A percentile compares a stretch with the other conserved stretches of the same genome.
Conservation (phyloP, 2,113 vertebrate genomes). For the Okapia johnstoni region DNA sequence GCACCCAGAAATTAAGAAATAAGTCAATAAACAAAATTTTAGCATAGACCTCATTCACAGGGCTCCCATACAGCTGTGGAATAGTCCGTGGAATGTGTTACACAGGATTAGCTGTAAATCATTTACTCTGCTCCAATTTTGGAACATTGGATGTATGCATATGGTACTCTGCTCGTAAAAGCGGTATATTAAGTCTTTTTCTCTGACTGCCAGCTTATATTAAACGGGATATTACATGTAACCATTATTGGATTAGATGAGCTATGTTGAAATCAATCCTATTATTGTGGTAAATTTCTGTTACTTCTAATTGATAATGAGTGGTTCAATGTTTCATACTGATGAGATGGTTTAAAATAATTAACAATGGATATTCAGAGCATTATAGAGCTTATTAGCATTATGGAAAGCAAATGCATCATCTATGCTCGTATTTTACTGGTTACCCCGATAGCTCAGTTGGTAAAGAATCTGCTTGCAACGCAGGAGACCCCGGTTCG, state of each 20-base stretch:
- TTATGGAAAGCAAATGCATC: background rate
- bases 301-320: background rate
- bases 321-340: background rate
- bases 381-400: background rate
- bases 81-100: background rate
- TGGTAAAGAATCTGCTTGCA: background rate
- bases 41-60: background rate
- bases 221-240: background rate
- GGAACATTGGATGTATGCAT: background rate
- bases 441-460: background rate
- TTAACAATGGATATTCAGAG: background rate
- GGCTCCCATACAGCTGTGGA: background rate
- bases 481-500: background rate
- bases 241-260: background rate
- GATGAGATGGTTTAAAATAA: background rate
- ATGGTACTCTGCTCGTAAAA: background rate
- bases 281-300: background rate
- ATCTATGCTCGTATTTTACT: background rate
- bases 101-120: background rate
- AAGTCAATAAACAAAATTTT: fast-evolving
- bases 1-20: background rate
- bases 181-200: background rate
- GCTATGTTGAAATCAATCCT: background rate
- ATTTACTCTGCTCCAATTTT: background rate
- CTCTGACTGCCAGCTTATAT: background rate